Evolutionary conservation across 2,797 vertebrate genomes (phyloP).

Genomic region (Jordanella pulchra): DNA sequence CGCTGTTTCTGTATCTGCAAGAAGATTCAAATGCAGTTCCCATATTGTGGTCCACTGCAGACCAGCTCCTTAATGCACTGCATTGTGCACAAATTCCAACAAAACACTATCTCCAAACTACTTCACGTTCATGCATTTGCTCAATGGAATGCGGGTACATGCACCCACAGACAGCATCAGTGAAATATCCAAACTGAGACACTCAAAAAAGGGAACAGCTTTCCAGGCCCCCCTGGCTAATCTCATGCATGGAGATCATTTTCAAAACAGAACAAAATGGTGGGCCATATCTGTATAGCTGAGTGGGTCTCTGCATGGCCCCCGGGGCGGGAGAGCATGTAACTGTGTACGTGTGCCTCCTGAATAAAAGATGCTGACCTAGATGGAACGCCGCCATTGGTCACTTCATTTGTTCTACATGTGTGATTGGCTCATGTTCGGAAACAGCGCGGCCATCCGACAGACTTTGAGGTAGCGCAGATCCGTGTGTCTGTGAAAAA

Average conservation of each 20-base stretch:
- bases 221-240: conserved; percentile 56
- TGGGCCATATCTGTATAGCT: conserved; percentile 66
- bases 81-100: conserved; percentile 31
- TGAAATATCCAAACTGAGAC: conserved; percentile 61
- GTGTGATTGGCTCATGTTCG: conserved; percentile 65
- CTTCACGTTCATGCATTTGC: conserved; percentile 14
- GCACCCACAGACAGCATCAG: conserved; percentile 34
- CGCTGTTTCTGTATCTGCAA: conserved; percentile 14
- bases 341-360: conserved; percentile 78
- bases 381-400: conserved; percentile 81
- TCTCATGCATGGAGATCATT: conserved; percentile 75
- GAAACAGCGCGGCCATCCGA: conserved; percentile 39
- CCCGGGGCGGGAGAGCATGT: conserved; percentile 74
- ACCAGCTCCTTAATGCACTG: conserved; percentile 33
- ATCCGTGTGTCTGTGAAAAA: neutral
- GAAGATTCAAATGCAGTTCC: conserved; percentile 43
- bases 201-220: conserved; percentile 62
- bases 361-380: conserved; percentile 84
- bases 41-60: conserved; percentile 38
- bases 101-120: conserved; percentile 28
- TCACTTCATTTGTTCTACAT: conserved; percentile 79
- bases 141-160: conserved; percentile 1
- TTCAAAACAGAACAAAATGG: conserved; percentile 77
- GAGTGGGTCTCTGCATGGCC: conserved; percentile 71
- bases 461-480: neutral